Evolutionary conservation across 30 jellyfish, hydroid and myxozoan genomes (phyloP), one percentile per base, ranked within the genome.

Genomic region (Pseudorhiza aurosa): DNA sequence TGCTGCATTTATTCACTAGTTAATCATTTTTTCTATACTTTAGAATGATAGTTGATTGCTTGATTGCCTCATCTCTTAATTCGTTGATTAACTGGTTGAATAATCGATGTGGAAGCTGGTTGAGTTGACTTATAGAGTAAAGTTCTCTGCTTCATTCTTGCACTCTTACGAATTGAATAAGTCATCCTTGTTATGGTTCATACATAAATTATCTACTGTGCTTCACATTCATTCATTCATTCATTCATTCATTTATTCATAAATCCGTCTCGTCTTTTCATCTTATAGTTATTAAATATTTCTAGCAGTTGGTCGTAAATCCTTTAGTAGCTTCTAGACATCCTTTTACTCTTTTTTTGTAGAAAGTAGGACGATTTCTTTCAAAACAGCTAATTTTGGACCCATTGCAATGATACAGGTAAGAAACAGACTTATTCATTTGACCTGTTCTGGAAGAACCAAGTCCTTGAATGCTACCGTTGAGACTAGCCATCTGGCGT

Each of bases 391-490:
- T 17, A 68, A 40, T 40, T 86, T 92, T 81, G 98, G 98, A 55
- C 85, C 96, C 31, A 65, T 85, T 33, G 91, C 96, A 0, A 47
- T 92, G 50, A 68, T 92, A 63, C 98, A 92, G 96, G 98, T 90
- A 70, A 24, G 30, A 29, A 65, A 31, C 15, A n/a, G n/a, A n/a
- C n/a, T n/a, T n/a, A n/a, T n/a, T n/a, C n/a, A n/a, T n/a, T n/a
- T n/a, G n/a, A n/a, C n/a, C n/a, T n/a, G n/a, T n/a, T n/a, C n/a
- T n/a, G n/a, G n/a, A n/a, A n/a, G n/a, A n/a, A n/a, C n/a, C n/a
- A n/a, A n/a, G n/a, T n/a, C n/a, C n/a, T n/a, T n/a, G n/a, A n/a
- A n/a, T n/a, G n/a, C n/a, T n/a, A n/a, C n/a, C n/a, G n/a, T n/a
- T n/a, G n/a, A n/a, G n/a, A n/a, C n/a, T n/a, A n/a, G n/a, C n/a